Percentiles rank a stretch among this genome's conserved stretches.
These are phyloP conservation scores for Pseudorhiza aurosa DNA, from an alignment of 30 jellyfish, hydroid and myxozoan genomes.

Conservation along the genomic window DNA sequence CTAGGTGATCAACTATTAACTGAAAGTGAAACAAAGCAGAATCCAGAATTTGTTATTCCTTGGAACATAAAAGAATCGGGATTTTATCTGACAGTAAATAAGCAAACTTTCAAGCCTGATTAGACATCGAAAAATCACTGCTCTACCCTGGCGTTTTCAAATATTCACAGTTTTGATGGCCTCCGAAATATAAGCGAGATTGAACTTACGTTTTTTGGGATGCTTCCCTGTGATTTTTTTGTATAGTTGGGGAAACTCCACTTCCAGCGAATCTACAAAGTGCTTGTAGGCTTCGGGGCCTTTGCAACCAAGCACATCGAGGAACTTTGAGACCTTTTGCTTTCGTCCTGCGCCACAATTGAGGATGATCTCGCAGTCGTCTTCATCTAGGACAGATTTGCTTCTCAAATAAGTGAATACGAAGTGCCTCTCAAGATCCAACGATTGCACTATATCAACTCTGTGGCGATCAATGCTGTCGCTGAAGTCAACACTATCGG, in stretches of 20 bases:
- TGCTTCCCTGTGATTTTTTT: slow-evolving; percentile 79
- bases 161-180: no score
- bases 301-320: slow-evolving; percentile 80
- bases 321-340: slow-evolving; percentile 78
- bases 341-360: slow-evolving; percentile 87
- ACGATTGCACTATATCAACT: slow-evolving; percentile 67
- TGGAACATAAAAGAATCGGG: no score
- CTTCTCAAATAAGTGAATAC: slow-evolving; percentile 74
- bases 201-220: slow-evolving; percentile 60
- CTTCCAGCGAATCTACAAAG: slow-evolving; percentile 76
- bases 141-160: no score
- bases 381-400: slow-evolving; percentile 84
- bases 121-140: no score
- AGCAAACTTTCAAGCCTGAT: no score
- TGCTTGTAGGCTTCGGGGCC: slow-evolving; percentile 73
- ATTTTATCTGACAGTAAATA: no score
- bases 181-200: neutral
- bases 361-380: slow-evolving; percentile 81
- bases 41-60: no score
- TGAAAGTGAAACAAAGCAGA: no score
- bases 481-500: slow-evolving; percentile 21
- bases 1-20: no score
- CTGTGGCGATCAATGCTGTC: slow-evolving; percentile 72
- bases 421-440: slow-evolving; percentile 85
- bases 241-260: slow-evolving; percentile 70